Evolutionary conservation across 1,140 invertebrate genomes (phyloP), one percentile per base, ranked within the genome.

Genomic region (Pachyrhynchus sulphureomaculatus): DNA sequence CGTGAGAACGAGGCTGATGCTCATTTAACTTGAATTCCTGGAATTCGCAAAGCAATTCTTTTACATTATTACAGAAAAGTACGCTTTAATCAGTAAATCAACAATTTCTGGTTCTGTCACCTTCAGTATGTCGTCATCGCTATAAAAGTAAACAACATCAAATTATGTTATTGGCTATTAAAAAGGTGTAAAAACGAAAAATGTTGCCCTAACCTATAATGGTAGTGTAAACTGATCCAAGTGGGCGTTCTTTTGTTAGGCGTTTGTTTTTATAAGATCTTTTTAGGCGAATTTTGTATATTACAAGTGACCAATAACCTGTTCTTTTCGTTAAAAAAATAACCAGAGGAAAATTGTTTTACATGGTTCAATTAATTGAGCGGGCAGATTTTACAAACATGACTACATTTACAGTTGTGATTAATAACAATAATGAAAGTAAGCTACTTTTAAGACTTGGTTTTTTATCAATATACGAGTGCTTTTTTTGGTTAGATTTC

Each of bases 161-260:
- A 33, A 29, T 18, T 10, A 15, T 23, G 2, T 44, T 17, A 17
- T 44, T 44, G 41, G 5, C 23, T 8, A 44, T 44, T 21, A 44
- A 44, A 44, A 44, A 44, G 41, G 41, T 33, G 45, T 48, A 48
- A 48, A 48, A 26, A 23, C 24, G 23, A 21, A 32, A 48, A 48
- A 29, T 26, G 23, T 33, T 26, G 45, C 21, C 34, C 29, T 62
- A 62, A 65, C 66, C 66, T 61, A 53, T 57, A 68, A 68, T 45
- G 59, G 66, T 42, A 62, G 54, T 68, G 66, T 68, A 68, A 68
- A 65, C 32, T 54, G 66, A 68, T 68, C 56, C 52, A 29, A 47
- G 62, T 67, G 42, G 65, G 65, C n/a, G 21, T 34, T 51, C 15
- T n/a, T 32, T 34, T 29, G 18, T 51, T 51, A 45, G 21, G 21